Evolutionary conservation across 2,797 vertebrate species (phyloP), one percentile per base, ranked within the genome.

Genomic region (Uromys caudimaculatus): DNA sequence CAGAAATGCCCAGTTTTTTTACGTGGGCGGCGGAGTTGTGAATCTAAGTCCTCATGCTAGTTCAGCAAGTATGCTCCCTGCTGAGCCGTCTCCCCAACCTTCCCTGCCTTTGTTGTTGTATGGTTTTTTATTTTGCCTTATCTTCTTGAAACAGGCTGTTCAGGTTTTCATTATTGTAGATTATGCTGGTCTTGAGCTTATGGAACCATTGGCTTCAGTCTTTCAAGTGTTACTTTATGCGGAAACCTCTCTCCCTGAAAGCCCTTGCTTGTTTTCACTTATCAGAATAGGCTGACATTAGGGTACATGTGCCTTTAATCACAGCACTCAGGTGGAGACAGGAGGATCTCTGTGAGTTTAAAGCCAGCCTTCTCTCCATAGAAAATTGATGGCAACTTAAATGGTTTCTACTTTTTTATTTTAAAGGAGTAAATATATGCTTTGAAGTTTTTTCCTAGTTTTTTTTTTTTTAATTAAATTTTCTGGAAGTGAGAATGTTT

Each of bases 361-460:
- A 64, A 41, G 58, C 32, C 60, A 67, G 12, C 24, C 41, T 44
- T n/a, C 12, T 11, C 60, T 82, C 76, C 21, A 91, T 9, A 82
- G 54, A 3, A 95, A 69, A 52, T 47, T 90, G 60, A 84, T 82
- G 47, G 38, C 7, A 29, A 2, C 79, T 81, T 89, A 60, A 24
- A 62, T 92, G 41, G 29, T 90, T 93, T 79, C 87, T 8, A 21
- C 64, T 69, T 75, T 92, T 13, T 85, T 78, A 38, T 76, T 76
- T 78, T n/a, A 96, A 96, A 38, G 13, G 9, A 79, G 54, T 88
- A n/a, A 89, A 50, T 76, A 35, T 90, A 44, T 96, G 35, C 81
- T 95, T 96, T 96, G n/a, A 69, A 6, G 67, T 6, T 85, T 92
- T 79, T 96, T 96, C 88, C 52, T 91, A 91, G 41, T 84, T 93